These are phyloP conservation scores for Selene dorsalis DNA, from an alignment of 2,797 vertebrate species.

Conservation along the genomic window DNA sequence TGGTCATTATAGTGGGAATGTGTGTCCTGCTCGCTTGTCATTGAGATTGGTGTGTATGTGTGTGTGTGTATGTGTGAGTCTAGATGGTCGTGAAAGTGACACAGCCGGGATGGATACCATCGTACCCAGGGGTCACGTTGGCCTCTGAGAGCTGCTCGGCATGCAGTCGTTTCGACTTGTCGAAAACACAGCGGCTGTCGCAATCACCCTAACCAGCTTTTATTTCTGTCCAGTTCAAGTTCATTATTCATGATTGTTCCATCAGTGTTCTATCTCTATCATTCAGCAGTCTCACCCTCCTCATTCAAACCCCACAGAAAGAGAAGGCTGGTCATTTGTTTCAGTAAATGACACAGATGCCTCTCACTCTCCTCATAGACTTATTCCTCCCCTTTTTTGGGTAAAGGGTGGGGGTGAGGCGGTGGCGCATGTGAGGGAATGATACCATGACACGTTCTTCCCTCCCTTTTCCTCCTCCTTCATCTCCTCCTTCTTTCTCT, in stretches of 20 bases:
- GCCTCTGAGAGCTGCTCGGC: constrained; percentile 63
- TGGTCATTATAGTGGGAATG: constrained; percentile 76
- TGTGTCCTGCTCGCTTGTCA: constrained; percentile 79
- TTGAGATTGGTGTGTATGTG: constrained; percentile 67
- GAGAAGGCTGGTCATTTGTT: constrained; percentile 78
- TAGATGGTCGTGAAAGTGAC: constrained; percentile 71
- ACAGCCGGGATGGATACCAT: constrained; percentile 67
- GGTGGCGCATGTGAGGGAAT: constrained; percentile 80
- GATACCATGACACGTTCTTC: constrained; percentile 81
- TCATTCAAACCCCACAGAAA: constrained; percentile 75
- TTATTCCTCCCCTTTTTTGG: constrained; percentile 76
- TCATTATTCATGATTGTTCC: constrained; percentile 84
- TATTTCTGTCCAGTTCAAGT: constrained; percentile 78
- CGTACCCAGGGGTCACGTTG: constrained; percentile 77
- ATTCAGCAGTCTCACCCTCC: constrained; percentile 70
- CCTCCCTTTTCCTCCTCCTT: constrained; percentile 73
- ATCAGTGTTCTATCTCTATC: constrained; percentile 80
- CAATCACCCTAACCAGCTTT: constrained; percentile 70
- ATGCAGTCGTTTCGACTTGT: constrained; percentile 55
- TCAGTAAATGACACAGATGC: constrained; percentile 86
- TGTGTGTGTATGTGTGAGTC: constrained; percentile 39
- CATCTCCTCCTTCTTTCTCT: constrained; percentile 60
- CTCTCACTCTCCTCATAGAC: constrained; percentile 82
- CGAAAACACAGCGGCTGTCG: constrained; percentile 51
- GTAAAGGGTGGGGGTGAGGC: constrained; percentile 60